Evolutionary conservation across 2,888 invertebrate genomes (phyloP).

Genomic region (Cyclophora punctaria): DNA sequence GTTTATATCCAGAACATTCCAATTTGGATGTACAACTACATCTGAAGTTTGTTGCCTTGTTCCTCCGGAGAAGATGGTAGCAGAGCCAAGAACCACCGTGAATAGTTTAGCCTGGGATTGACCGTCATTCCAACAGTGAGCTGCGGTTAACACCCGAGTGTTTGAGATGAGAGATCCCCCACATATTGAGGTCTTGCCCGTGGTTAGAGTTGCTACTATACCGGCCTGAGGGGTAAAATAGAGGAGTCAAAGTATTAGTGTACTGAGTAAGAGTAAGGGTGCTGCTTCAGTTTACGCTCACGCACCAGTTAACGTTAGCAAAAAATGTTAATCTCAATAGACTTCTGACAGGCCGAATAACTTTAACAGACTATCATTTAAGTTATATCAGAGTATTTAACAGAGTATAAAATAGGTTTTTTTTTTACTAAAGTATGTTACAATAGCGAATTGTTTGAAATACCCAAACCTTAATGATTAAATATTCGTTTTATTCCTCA

Average conservation of each 20-base stretch:
- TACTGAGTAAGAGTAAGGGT: too few relatives aligned
- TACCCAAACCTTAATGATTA: neutral
- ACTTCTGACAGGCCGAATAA: too few relatives aligned
- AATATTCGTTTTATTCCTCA: slow-evolving; percentile 12
- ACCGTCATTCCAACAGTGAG: slow-evolving; percentile 65
- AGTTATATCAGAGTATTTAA: too few relatives aligned
- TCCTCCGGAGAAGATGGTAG: slow-evolving; percentile 53
- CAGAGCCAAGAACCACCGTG: slow-evolving; percentile 53
- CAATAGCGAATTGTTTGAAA: too few relatives aligned
- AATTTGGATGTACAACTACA: slow-evolving; percentile 41
- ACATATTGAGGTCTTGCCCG: slow-evolving; percentile 49
- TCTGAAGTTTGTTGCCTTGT: slow-evolving; percentile 40
- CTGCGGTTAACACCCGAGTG: slow-evolving; percentile 52
- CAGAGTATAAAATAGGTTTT: too few relatives aligned
- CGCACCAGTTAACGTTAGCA: too few relatives aligned
- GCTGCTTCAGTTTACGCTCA: too few relatives aligned
- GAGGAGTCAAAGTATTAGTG: too few relatives aligned
- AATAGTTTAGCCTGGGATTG: slow-evolving; percentile 41
- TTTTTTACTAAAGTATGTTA: neutral
- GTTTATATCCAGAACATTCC: slow-evolving; percentile 38
- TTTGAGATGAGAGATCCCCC: slow-evolving; percentile 53
- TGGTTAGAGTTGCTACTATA: slow-evolving; percentile 40
- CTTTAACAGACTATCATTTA: too few relatives aligned
- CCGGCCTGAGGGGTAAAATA: slow-evolving; percentile 36
- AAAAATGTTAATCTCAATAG: too few relatives aligned